phyloP scores from a whole-genome alignment of 2,888 invertebrate species.

The Leptinotarsa rubiginosa region DNA sequence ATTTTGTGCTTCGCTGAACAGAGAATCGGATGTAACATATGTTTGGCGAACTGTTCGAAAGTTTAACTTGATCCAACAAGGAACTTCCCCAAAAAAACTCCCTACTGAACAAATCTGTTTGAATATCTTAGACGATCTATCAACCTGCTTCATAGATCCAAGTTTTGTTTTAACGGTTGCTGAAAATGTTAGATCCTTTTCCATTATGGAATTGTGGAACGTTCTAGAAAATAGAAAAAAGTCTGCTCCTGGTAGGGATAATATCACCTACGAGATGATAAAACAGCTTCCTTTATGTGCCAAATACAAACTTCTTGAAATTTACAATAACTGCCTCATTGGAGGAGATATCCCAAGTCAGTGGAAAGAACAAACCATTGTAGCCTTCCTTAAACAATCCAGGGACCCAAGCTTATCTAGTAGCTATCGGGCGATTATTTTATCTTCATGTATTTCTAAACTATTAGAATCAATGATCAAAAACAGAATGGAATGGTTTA shows the following conservation, averaged over 20 bases:
- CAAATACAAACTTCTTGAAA: background rate
- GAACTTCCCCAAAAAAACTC: background rate
- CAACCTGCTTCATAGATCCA: background rate
- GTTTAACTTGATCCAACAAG: slow-evolving; percentile 3
- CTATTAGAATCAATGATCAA: slow-evolving; percentile 20
- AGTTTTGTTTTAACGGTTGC: background rate
- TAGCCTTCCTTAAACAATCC: slow-evolving; percentile 13
- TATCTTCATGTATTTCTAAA: slow-evolving; percentile 23
- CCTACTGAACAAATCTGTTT: background rate
- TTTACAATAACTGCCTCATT: background rate
- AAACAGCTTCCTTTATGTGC: background rate
- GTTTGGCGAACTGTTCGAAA: slow-evolving; percentile 28
- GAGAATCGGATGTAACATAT: slow-evolving; percentile 21
- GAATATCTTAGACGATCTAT: too few relatives aligned
- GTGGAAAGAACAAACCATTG: background rate
- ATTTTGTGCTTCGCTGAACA: slow-evolving; percentile 24
- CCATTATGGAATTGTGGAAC: background rate
- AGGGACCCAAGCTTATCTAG: slow-evolving; percentile 2
- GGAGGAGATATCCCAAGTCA: background rate
- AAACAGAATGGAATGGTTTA: slow-evolving; percentile 22
- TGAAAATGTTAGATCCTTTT: background rate
- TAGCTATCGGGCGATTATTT: slow-evolving; percentile 2
- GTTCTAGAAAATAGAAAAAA: slow-evolving; percentile 14
- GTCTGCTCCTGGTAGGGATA: slow-evolving; percentile 27
- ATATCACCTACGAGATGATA: slow-evolving; percentile 25